phyloP scores from a whole-genome alignment of 2,888 invertebrate species.

The Harpalus rubripes region DNA sequence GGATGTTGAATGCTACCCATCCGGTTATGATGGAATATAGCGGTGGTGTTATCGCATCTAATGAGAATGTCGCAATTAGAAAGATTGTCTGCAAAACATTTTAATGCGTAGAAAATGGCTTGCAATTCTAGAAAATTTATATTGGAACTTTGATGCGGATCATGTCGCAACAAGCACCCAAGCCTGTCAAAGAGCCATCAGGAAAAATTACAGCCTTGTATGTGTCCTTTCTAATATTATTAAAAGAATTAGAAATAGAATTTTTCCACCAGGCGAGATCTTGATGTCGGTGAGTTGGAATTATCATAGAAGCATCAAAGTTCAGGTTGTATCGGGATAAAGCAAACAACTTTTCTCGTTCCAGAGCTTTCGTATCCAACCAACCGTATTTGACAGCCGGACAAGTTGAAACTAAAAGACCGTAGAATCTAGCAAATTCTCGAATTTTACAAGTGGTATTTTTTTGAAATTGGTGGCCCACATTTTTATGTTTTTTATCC shows the following conservation, averaged over 20 bases:
- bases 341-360: not conserved
- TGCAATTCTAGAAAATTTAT: slow-evolving; percentile 68
- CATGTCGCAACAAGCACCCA: not conserved
- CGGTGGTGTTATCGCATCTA: no score
- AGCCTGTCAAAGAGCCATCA: not conserved
- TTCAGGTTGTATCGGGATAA: not conserved
- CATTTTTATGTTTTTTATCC: not conserved
- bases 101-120: no score
- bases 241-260: no score
- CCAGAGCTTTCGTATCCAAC: no score
- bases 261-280: no score
- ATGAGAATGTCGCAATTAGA: no score
- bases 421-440: not conserved
- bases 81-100: no score
- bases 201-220: no score
- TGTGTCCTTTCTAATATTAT: no score
- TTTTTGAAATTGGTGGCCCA: not conserved
- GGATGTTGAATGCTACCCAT: slow-evolving; percentile 67
- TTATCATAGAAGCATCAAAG: not conserved
- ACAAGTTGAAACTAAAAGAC: no score
- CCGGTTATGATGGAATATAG: no score
- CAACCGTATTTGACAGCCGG: no score
- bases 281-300: not conserved
- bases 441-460: not conserved
- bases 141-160: not conserved